Conservation (phyloP, 2,888 invertebrate genomes). For the Agrotis exclamationis region DNA sequence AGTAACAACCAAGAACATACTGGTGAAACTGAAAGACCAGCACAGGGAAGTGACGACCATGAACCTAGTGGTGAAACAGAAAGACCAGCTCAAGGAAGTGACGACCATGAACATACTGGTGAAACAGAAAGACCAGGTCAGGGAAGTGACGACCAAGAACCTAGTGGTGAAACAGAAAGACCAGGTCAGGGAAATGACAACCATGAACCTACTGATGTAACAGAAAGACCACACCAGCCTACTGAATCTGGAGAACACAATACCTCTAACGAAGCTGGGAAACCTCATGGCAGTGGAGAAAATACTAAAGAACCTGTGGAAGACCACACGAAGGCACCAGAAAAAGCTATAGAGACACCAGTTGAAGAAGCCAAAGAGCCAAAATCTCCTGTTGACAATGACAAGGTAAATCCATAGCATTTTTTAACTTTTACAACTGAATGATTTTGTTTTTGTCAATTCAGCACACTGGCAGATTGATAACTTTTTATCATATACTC, state of each 20-base stretch:
- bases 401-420: conserved; percentile 17
- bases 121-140: neutral
- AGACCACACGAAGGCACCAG: conserved; percentile 2
- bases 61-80: too few species aligned
- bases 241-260: neutral
- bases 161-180: neutral
- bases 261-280: neutral
- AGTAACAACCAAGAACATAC: neutral
- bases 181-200: neutral
- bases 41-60: too few species aligned
- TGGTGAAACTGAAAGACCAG: neutral
- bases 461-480: too few species aligned
- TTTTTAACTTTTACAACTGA: too few species aligned
- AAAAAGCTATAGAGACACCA: neutral
- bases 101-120: too few species aligned
- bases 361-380: conserved; percentile 6
- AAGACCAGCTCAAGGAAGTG: too few species aligned
- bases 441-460: too few species aligned
- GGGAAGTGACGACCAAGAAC: neutral
- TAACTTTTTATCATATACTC: too few species aligned
- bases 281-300: neutral
- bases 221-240: neutral
- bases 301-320: neutral
- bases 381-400: conserved; percentile 16
- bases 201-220: neutral